Base-by-base conservation (phyloP, 2,888 invertebrate genomes). In the Tricholauxania praeusta region DNA sequence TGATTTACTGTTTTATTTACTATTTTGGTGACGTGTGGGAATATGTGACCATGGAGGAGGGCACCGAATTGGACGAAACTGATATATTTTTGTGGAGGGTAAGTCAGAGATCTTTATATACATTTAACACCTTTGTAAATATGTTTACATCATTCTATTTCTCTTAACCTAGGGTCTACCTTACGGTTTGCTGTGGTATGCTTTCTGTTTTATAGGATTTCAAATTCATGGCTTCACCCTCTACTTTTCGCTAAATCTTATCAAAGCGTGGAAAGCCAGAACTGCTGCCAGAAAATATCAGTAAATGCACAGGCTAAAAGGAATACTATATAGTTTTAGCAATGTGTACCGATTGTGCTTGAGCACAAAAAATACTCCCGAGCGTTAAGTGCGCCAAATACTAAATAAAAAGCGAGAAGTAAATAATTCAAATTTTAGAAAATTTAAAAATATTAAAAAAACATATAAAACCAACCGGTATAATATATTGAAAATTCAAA, bases 111-210 rank as follows among this genome's bases (percentile, higher is more conserved):
- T 51, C 5, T 14, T 6, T 10, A 39, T 1, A 39, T 39, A 39
- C 39, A 39, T 10, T 19, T 53, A 57, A 68, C n/a, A 47, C 62
- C 53, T 32, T 32, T 76, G 69, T 64, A 49, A 62, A 19, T 17
- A n/a, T 17, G 2, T 8, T 47, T 10, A 12, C 8, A 53, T 17
- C 55, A 55, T n/a, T 67, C 39, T 63, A 14, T 74, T 76, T 74
- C 87, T 74, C 70, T 71, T 28, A 72, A 88, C 91, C 74, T 89
- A 96, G 95, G 94, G 93, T 17, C 93, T 94, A 85, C 97, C 98
- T 0, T 95, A 97, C 84, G 96, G 96, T 17, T 89, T 97, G 39
- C 89, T 98, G 75, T 97, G 97, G 97, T 96, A 96, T 86, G 94
- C 93, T 74, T 98, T 97, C 87, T 92, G 97, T 76, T 89, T 95